phyloP scores from a whole-genome alignment of 2,888 invertebrate genomes.

The Drosophila mettleri region DNA sequence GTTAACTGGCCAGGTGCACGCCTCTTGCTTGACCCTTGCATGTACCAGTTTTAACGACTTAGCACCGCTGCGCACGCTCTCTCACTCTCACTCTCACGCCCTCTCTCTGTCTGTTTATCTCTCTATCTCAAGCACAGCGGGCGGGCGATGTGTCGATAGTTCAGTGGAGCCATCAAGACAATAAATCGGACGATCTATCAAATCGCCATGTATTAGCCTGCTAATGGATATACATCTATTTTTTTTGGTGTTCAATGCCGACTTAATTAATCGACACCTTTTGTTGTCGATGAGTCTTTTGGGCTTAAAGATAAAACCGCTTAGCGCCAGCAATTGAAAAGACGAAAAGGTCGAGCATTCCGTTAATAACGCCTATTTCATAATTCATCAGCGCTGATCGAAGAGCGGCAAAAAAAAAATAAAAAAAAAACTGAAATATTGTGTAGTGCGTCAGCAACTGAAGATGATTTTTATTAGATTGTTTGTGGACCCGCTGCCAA shows the following conservation, averaged over 20 bases:
- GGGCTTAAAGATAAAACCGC: constrained; percentile 42
- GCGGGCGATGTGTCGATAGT: constrained; percentile 14
- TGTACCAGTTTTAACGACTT: constrained; percentile 42
- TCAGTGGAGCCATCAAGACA: constrained; percentile 3
- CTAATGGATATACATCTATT: constrained; percentile 36
- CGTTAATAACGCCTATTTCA: constrained; percentile 45
- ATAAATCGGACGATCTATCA: constrained; percentile 18
- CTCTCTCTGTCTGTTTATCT: background rate
- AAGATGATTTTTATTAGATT: constrained; percentile 47
- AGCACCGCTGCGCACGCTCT: background rate
- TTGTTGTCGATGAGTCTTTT: constrained; percentile 10
- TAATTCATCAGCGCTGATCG: constrained; percentile 35
- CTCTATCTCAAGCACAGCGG: background rate
- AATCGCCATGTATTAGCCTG: constrained; percentile 35
- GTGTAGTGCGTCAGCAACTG: constrained; percentile 16
- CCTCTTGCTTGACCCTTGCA: constrained; percentile 38
- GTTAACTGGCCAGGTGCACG: constrained; percentile 29
- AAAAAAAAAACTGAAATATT: background rate
- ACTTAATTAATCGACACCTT: constrained; percentile 51
- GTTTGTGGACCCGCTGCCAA: constrained; percentile 13
- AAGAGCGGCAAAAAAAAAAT: constrained; percentile 4
- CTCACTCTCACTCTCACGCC: background rate
- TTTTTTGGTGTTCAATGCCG: constrained; percentile 69
- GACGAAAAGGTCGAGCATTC: constrained; percentile 34
- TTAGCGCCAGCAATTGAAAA: constrained; percentile 52